Evolutionary conservation across 2,113 vertebrate species (phyloP).

Genomic region (Todiramphus saurophagus): DNA sequence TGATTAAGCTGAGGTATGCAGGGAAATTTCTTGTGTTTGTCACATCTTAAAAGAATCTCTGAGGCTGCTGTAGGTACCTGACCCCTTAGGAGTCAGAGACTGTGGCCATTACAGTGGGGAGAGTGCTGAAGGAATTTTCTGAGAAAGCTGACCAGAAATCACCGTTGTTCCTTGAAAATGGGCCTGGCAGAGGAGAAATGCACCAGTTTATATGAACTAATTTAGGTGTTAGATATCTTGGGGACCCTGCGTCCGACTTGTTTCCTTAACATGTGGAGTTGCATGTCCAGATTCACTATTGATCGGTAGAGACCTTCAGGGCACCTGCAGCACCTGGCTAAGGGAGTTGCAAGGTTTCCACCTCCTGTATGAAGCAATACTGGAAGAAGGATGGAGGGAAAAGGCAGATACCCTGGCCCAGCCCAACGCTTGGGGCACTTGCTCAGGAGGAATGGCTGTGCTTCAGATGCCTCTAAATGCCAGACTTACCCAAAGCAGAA

Average conservation of each 20-base stretch:
- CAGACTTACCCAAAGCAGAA: not conserved
- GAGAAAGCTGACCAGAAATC: not conserved
- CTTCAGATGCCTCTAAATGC: not conserved
- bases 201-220: not conserved
- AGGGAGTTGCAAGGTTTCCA: not conserved
- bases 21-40: not conserved
- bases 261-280: not conserved
- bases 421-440: fast-evolving
- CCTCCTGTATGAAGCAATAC: not conserved
- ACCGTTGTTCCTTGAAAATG: not conserved
- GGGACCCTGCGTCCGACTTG: not conserved
- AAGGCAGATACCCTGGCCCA: not conserved
- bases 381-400: not conserved
- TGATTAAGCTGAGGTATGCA: not conserved
- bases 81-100: not conserved
- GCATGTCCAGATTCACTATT: fast-evolving
- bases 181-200: not conserved
- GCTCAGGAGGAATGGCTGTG: not conserved
- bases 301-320: not conserved
- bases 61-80: not conserved
- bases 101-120: not conserved
- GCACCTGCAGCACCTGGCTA: not conserved
- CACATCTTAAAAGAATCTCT: not conserved
- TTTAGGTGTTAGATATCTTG: not conserved
- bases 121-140: not conserved